phyloP scores from a whole-genome alignment of 2,113 vertebrate genomes.

The Eublepharis macularius region DNA sequence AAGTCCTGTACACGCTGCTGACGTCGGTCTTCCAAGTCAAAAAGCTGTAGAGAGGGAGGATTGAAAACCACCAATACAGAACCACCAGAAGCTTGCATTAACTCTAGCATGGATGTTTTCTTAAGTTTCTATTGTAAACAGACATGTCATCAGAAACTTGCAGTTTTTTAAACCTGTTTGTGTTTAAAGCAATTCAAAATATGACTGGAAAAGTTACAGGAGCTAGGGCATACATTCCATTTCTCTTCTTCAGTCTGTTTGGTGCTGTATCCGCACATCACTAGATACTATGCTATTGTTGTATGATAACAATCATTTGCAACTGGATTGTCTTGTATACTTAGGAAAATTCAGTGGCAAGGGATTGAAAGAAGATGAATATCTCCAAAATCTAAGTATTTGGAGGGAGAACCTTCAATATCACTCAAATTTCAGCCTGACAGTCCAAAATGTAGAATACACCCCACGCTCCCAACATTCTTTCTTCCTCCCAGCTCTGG shows the following conservation, averaged over 20 bases:
- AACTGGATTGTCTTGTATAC: too few relatives aligned
- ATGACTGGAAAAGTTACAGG: not conserved
- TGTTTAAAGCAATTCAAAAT: not conserved
- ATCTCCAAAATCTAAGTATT: not conserved
- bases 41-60: constrained; percentile 65
- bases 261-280: too few relatives aligned
- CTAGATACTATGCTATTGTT: too few relatives aligned
- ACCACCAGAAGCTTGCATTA: not conserved
- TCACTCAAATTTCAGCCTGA: not conserved
- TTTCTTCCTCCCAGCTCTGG: not conserved
- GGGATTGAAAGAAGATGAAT: too few relatives aligned
- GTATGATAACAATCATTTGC: too few relatives aligned
- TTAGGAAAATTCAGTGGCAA: too few relatives aligned
- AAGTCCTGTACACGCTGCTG: constrained; percentile 64
- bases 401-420: not conserved
- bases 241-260: too few relatives aligned
- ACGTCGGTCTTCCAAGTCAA: constrained; percentile 73
- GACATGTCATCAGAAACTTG: not conserved
- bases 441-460: not conserved
- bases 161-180: not conserved
- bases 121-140: not conserved
- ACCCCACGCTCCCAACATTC: not conserved
- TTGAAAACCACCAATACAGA: not conserved
- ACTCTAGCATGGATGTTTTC: not conserved
- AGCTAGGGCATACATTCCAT: not conserved